Evolutionary conservation across 2,113 vertebrate genomes (phyloP), one percentile per base, ranked within the genome.

Genomic region (Syrmaticus mikado): DNA sequence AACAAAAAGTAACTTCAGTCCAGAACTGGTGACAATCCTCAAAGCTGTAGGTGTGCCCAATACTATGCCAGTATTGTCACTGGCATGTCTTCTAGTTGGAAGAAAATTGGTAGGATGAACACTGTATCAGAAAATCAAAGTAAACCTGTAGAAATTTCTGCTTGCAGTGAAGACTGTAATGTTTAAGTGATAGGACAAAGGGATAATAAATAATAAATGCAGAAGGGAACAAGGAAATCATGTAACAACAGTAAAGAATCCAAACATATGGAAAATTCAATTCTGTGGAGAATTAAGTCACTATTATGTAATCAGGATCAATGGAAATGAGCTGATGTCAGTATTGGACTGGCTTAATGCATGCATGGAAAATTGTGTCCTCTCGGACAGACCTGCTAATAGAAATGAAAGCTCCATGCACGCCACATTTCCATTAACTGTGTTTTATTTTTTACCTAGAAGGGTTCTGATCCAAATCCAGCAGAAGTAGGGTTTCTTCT

Each of bases 231-330:
- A 85, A 96, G 89, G 32, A 96, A 94, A 34, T 84, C 13, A 60
- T 94, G 71, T 84, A 96, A 83, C 58, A 83, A 92, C 64, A 40
- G 84, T 52, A 79, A 93, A 94, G 92, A 45, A 58, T 93, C 90
- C 89, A 94, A 92, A 93, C 87, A 92, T 91, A 89, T 92, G 93
- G 95, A 96, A 96, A 95, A 96, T 91, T 91, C 93, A 92, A 88
- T 95, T 92, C 87, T 89, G 2, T 94, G 80, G 92, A 66, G 89
- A 94, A 79, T 96, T 92, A 95, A 96, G 88, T 96, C 92, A 94
- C 82, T 87, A 3, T 95, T 95, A 92, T 88, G 74, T 94, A 95
- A 96, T 84, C 24, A 7, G 60, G 79, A 93, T 95, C 94, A 82
- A 96, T 95, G 89, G 93, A 90, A 95, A 95, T 61, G 62, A 93